phyloP scores from a whole-genome alignment of 1,140 invertebrate genomes.

The Geopemphigus sp. region DNA sequence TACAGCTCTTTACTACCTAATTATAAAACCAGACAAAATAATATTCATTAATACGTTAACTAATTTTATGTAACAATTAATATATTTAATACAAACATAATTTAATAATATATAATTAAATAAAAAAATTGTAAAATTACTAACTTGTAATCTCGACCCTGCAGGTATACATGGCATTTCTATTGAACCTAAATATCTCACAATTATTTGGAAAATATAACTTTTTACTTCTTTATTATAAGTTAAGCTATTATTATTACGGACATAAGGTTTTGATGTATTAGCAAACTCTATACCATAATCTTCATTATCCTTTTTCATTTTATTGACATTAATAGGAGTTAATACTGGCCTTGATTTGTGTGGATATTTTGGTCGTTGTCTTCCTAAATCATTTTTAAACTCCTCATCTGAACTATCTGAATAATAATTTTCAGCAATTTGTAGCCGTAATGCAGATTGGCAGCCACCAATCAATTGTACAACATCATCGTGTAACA shows the following conservation, averaged over 20 bases:
- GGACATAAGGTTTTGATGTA: not conserved
- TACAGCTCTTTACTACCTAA: slow-evolving; percentile 72
- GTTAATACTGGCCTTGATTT: slow-evolving; percentile 53
- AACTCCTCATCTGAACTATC: slow-evolving; percentile 79
- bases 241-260: slow-evolving; percentile 9
- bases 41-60: not conserved
- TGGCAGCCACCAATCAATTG: slow-evolving; percentile 81
- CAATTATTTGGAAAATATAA: slow-evolving; percentile 70
- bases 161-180: slow-evolving; percentile 87
- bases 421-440: slow-evolving; percentile 84
- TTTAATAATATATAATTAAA: not conserved
- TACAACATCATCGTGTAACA: slow-evolving; percentile 89
- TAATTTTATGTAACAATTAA: not conserved
- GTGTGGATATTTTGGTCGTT: slow-evolving; percentile 67
- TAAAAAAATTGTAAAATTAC: slow-evolving; percentile 5
- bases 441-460: slow-evolving; percentile 75
- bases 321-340: slow-evolving; percentile 45
- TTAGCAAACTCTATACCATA: not conserved
- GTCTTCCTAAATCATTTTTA: slow-evolving; percentile 57
- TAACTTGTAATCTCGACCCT: slow-evolving; percentile 67
- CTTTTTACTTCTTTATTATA: slow-evolving; percentile 51
- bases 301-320: slow-evolving; percentile 12
- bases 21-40: not conserved
- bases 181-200: slow-evolving; percentile 92
- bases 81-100: not conserved